These are phyloP conservation scores for Ifrita kowaldi DNA, from an alignment of 2,113 vertebrate species.

Conservation along the genomic window DNA sequence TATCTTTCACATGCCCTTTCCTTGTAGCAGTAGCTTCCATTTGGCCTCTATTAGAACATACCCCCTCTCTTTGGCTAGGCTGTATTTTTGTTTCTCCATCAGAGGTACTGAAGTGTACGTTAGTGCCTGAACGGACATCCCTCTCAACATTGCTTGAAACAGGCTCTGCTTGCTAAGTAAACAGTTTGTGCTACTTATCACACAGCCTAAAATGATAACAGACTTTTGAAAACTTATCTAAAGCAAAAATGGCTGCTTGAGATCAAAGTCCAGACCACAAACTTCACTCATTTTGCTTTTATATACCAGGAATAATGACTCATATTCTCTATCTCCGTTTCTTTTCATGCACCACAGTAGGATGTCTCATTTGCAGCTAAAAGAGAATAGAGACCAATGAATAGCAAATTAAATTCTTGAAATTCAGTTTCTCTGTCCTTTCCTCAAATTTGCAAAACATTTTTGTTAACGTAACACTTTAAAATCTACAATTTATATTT, in stretches of 20 bases:
- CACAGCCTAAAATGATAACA: background rate
- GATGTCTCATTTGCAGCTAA: background rate
- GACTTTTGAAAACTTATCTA: background rate
- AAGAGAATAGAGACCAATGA: background rate
- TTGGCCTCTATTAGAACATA: background rate
- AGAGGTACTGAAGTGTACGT: background rate
- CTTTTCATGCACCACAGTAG: background rate
- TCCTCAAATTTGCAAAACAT: conserved; percentile 4
- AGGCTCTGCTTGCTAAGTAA: background rate
- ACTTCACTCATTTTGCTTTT: background rate
- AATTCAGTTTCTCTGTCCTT: background rate
- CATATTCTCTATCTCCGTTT: background rate
- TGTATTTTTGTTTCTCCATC: background rate
- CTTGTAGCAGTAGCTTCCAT: background rate
- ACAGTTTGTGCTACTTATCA: background rate
- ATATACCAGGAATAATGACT: background rate
- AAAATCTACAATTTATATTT: background rate
- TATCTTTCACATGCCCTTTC: background rate
- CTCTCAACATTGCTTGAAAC: background rate
- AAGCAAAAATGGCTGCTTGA: background rate
- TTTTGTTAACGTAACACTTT: background rate
- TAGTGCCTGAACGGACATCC: background rate
- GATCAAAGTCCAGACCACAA: background rate
- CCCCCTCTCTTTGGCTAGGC: background rate
- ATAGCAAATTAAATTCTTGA: background rate